Base-by-base conservation (phyloP, 2,797 vertebrate genomes). In the Trematomus bernacchii region DNA sequence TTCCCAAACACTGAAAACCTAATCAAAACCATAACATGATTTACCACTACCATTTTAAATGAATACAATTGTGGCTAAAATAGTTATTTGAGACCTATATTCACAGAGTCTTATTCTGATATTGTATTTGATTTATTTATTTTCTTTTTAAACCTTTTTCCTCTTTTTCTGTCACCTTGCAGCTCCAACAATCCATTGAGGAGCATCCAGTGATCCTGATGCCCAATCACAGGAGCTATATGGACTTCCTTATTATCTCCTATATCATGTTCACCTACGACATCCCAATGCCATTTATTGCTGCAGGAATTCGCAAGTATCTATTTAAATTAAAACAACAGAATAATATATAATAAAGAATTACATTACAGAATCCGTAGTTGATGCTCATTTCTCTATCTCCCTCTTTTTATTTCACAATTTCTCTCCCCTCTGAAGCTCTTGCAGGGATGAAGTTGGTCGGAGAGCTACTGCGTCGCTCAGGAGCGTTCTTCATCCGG, bases 401-500 rank as follows among this genome's bases (percentile, higher is more conserved):
- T 37, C 33, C 13, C 6, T 48, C 3, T 13, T 0, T 66, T 47
- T 27, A 16, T 53, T 16, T 27, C 9, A 51, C 1, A 53, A 1
- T 57, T 10, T 55, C 23, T 40, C 33, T 73, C 12, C 10, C 0
- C 54, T 76, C 59, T 80, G 27, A 87, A 99, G 98, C 97, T 91
- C 97, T 99, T 63, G 91, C 97, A 79, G 95, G 96, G 73, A 99
- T 99, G 98, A 97, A 96, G 84, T 87, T 99, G 72, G 84, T 99
- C 0, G 96, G 98, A 15, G 97, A 97, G 83, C 93, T 99, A 33
- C 88, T 99, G 13, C 95, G 98, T 46, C 96, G 97, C 79, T 97
- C 96, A 0, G 98, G 98, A 13, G 98, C 98, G 44, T 99, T 99
- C 85, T 99, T 96, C 70, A 99, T 99, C 92, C 95, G 97, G 0